Conservation (phyloP, 2,888 invertebrate genomes). For the Ditylenchus weischeri region DNA sequence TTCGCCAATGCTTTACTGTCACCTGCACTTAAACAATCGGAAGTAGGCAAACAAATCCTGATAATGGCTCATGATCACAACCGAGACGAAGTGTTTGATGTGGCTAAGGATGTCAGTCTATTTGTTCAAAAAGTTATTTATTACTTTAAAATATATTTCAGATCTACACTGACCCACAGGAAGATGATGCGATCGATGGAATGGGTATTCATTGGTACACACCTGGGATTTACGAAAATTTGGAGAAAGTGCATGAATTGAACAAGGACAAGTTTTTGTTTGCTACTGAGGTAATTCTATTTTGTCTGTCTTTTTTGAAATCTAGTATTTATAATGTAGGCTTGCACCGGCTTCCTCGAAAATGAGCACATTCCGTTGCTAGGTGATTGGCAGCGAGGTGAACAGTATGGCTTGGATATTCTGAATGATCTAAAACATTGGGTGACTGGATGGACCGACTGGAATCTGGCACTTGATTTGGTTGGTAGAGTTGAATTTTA, state of each 20-base stretch:
- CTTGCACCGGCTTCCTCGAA: conserved; percentile 44
- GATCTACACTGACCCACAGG: conserved; percentile 57
- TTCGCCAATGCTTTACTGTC: conserved; percentile 15
- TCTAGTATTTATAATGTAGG: conserved; percentile 35
- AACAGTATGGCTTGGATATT: conserved; percentile 67
- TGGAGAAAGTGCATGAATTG: conserved; percentile 65
- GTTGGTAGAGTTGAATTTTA: neutral
- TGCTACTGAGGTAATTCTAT: conserved; percentile 68
- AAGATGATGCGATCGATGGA: conserved; percentile 67
- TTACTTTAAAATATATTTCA: conserved; percentile 24
- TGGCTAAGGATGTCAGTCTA: conserved; percentile 7
- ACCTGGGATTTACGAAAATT: conserved; percentile 63
- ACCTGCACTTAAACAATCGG: conserved; percentile 20
- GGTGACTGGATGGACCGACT: conserved; percentile 81
- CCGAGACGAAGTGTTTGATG: conserved; percentile 15
- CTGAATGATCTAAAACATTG: conserved; percentile 36
- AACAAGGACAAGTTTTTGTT: conserved; percentile 73
- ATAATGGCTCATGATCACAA: conserved; percentile 26
- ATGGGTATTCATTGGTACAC: conserved; percentile 84
- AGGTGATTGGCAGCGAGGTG: conserved; percentile 76
- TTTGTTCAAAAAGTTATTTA: neutral
- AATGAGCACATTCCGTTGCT: conserved; percentile 63
- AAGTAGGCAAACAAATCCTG: conserved; percentile 17
- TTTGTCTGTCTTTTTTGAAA: neutral
- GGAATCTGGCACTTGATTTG: conserved; percentile 69